Percentiles rank a stretch among this genome's conserved stretches.
phyloP scores from a whole-genome alignment of 1,140 invertebrate genomes.

The Heterodera schachtii region DNA sequence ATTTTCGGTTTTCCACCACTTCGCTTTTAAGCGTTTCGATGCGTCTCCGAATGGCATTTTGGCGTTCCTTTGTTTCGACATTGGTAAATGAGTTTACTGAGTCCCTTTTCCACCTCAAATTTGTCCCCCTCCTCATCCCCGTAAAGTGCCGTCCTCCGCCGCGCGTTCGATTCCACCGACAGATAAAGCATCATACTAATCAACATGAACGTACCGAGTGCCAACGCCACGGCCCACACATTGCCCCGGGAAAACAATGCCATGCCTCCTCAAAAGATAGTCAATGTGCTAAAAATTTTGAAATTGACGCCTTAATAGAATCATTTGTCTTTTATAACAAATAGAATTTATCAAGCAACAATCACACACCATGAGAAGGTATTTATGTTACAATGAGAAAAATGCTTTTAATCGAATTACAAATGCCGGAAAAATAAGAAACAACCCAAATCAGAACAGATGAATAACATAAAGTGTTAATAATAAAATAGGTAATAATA shows the following conservation, averaged over 20 bases:
- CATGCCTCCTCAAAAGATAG: neutral
- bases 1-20: constrained; percentile 10
- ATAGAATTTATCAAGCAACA: too few species aligned
- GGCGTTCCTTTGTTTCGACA: neutral
- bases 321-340: too few species aligned
- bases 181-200: constrained; percentile 42
- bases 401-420: too few species aligned
- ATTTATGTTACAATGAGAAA: too few species aligned
- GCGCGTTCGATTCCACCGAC: constrained; percentile 39
- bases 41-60: constrained; percentile 7
- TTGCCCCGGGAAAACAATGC: neutral
- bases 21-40: constrained; percentile 17
- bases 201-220: constrained; percentile 37
- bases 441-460: too few species aligned
- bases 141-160: constrained; percentile 16
- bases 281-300: neutral
- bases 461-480: too few species aligned
- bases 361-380: too few species aligned
- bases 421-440: too few species aligned
- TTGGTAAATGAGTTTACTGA: neutral
- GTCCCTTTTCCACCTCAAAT: neutral
- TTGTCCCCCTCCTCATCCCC: neutral
- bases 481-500: too few species aligned
- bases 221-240: constrained; percentile 19
- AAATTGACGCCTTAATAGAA: neutral